Evolutionary conservation across 2,888 invertebrate species (phyloP), one percentile per base, ranked within the genome.

Genomic region (Atherix ibis): DNA sequence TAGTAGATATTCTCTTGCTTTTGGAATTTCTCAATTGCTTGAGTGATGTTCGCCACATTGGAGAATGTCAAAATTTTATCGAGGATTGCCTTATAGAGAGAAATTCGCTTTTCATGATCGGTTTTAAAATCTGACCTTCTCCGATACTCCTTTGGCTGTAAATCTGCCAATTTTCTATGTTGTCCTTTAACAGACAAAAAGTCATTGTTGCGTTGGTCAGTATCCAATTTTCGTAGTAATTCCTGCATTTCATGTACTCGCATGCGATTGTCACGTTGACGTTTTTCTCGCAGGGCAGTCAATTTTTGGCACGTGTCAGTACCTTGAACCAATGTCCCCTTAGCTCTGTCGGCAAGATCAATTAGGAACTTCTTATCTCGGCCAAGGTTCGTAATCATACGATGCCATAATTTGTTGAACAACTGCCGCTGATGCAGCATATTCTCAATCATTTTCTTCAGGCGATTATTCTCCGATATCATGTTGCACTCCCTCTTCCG

Each of bases 1-100:
- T 58, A 58, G 35, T 56, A 58, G 13, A 59, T 49, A 31, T 54
- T 55, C 40, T 61, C 58, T 38, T 59, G 56, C 35, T 53, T 49
- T 32, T 56, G 49, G 40, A 56, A 62, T 34, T 56, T 56, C 4
- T 54, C 49, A 16, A 58, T 56, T 3, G 56, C 54, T 18, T 49
- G 44, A 4, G 48, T 48, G 8, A 59, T 49, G 22, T 46, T 45
- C 14, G 40, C 38, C 0, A 53, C 32, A 4, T 32, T 34, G 9
- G 40, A 39, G 19, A 40, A 41, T 19, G 39, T 26, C n/a, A 41
- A 31, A 17, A 44, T 34, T 33, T 43, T 38, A 10, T 50, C 46
- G 9, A 62, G 36, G 26, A 59, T 51, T n/a, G 45, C 46, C 5
- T 50, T 48, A 34, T 57, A 62, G 9, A 57, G 38, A 30, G 49